These are phyloP conservation scores for mouse (Mus musculus) DNA, from an alignment of 2,113 vertebrate species.

Conservation along the genomic window GRCm39 chr3:125591001-125591500, in stretches of 20 bases:
- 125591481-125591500: constrained; percentile 37
- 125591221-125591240: constrained; percentile 54
- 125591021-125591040: too few relatives aligned
- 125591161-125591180: background rate
- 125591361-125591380: background rate
- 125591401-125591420: constrained; percentile 17
- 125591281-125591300: constrained; percentile 19
- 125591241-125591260: background rate
- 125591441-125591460: constrained; percentile 28
- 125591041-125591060: too few relatives aligned
- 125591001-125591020: too few relatives aligned
- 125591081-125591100: background rate
- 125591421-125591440: constrained; percentile 58
- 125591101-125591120: background rate
- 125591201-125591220: background rate
- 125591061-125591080: too few relatives aligned
- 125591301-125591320: background rate
- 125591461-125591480: background rate
- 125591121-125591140: background rate
- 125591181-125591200: background rate
- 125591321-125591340: background rate
- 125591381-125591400: constrained; percentile 21
- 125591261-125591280: background rate
- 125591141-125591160: background rate
- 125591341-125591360: constrained; percentile 44